phyloP scores from a whole-genome alignment of 2,113 vertebrate genomes.

The Toxotes chatareus region DNA sequence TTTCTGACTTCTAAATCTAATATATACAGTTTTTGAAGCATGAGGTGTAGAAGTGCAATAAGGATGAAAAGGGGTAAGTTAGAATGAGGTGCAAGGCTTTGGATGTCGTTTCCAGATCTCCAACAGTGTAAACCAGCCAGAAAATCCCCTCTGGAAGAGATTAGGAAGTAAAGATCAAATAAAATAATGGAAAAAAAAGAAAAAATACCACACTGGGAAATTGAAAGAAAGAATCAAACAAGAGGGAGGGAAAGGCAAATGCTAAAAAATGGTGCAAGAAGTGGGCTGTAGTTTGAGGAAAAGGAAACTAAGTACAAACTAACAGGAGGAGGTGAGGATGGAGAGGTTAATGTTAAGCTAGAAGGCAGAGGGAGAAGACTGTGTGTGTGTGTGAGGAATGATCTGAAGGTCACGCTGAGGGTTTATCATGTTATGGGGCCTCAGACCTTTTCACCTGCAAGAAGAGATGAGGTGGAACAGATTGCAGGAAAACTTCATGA shows the following conservation, averaged over 20 bases:
- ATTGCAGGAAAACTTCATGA: background rate
- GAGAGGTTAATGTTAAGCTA: background rate
- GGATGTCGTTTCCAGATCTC: constrained; percentile 29
- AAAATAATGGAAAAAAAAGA: background rate
- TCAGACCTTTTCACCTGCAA: constrained; percentile 5
- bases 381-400: background rate
- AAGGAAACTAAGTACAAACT: background rate
- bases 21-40: background rate
- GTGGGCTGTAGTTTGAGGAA: background rate
- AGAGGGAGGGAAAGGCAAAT: background rate
- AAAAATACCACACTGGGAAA: constrained; percentile 6
- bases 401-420: background rate
- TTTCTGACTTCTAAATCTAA: background rate
- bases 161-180: constrained; percentile 50
- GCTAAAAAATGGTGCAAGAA: background rate
- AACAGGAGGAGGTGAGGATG: constrained; percentile 6
- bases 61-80: background rate
- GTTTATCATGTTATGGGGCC: background rate
- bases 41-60: background rate
- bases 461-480: background rate
- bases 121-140: constrained; percentile 20
- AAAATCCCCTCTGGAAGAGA: constrained; percentile 50
- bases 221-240: constrained; percentile 7
- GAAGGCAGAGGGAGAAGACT: background rate
- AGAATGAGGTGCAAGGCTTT: constrained; percentile 8